Percentiles rank a stretch among this genome's conserved stretches.
Evolutionary conservation across 2,113 vertebrate species (phyloP).

Genomic region (Gavialis gangeticus): DNA sequence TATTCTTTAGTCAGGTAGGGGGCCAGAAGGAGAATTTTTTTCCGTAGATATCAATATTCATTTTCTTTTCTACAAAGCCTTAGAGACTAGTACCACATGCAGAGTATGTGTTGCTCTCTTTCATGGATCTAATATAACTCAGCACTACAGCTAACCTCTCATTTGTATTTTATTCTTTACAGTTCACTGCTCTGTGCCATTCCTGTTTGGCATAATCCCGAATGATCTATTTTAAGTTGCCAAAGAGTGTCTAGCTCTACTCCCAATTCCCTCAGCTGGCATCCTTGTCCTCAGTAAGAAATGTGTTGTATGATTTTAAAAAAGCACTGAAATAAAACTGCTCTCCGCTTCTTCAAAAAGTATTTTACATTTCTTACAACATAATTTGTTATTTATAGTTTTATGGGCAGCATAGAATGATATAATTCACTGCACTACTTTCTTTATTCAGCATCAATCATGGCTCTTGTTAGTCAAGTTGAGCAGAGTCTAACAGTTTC

Average conservation of each 20-base stretch:
- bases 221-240: neutral
- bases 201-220: neutral
- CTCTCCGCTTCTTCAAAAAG: neutral
- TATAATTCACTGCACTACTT: neutral
- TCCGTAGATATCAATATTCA: neutral
- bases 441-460: conserved; percentile 15
- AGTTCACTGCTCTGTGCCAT: accelerated
- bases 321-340: neutral
- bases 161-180: neutral
- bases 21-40: neutral
- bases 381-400: neutral
- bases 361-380: neutral
- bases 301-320: too few species aligned
- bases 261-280: neutral
- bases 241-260: accelerated
- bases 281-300: neutral
- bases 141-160: neutral
- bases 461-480: neutral
- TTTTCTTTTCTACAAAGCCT: neutral
- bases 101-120: accelerated
- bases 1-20: neutral
- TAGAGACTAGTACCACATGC: accelerated
- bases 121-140: neutral
- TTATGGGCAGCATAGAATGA: neutral
- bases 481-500: neutral